phyloP scores from a whole-genome alignment of 2,888 invertebrate species.

The Caenorhabditis japonica region DNA sequence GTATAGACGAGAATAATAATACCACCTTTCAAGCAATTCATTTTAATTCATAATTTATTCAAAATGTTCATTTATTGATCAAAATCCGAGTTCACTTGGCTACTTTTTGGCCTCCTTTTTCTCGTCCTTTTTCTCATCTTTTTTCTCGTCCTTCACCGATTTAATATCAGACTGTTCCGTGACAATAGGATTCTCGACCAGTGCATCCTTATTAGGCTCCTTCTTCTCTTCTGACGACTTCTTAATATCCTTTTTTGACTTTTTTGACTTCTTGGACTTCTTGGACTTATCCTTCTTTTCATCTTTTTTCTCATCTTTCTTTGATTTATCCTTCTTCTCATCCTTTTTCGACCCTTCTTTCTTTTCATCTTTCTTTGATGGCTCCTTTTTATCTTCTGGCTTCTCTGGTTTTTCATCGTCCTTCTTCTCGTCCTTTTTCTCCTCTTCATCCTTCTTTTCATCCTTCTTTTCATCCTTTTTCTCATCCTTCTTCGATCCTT shows the following conservation, averaged over 20 bases:
- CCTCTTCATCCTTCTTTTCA: background rate
- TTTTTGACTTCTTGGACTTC: background rate
- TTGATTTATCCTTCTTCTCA: background rate
- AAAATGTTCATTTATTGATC: too few species aligned
- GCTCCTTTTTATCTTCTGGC: too few species aligned
- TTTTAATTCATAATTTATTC: too few species aligned
- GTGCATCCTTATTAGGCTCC: slow-evolving; percentile 10
- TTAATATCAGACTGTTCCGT: slow-evolving; percentile 25
- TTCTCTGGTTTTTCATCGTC: background rate
- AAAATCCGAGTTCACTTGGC: too few species aligned
- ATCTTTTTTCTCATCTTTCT: background rate
- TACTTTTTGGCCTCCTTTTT: too few species aligned
- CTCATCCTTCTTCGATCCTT: background rate
- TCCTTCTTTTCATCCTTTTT: slow-evolving; percentile 12
- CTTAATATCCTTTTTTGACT: slow-evolving; percentile 9
- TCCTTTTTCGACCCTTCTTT: background rate
- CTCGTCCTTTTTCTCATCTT: too few species aligned
- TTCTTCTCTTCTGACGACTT: slow-evolving; percentile 3
- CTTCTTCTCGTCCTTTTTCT: slow-evolving; percentile 3
- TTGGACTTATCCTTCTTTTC: background rate
- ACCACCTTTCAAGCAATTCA: too few species aligned
- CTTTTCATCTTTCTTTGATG: background rate
- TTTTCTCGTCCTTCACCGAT: too few species aligned
- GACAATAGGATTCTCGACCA: slow-evolving; percentile 38
- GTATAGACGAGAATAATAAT: too few species aligned